phyloP scores from a whole-genome alignment of 2,888 invertebrate species.

The Tipula lateralis region DNA sequence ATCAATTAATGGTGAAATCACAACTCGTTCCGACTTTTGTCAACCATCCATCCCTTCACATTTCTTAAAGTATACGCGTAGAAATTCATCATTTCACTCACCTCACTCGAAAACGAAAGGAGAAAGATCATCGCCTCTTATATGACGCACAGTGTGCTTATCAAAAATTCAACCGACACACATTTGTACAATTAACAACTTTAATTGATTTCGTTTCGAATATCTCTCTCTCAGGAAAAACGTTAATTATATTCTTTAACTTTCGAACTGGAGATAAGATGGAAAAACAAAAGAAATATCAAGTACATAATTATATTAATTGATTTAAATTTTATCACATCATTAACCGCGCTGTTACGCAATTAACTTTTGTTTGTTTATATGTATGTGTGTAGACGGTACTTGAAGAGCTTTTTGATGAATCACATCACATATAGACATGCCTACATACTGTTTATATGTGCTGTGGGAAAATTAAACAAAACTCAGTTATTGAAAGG shows the following conservation, averaged over 20 bases:
- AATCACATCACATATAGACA: not conserved
- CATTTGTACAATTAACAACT: not conserved
- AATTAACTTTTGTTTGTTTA: not conserved
- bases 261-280: not conserved
- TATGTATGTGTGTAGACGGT: not conserved
- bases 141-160: too few species aligned
- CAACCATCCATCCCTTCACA: too few species aligned
- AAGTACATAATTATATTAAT: slow-evolving; percentile 19
- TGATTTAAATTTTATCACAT: slow-evolving; percentile 7
- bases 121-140: too few species aligned
- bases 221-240: not conserved
- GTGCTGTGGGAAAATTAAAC: slow-evolving; percentile 4
- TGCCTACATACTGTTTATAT: not conserved
- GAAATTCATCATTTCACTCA: too few species aligned
- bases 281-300: not conserved
- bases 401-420: not conserved
- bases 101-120: too few species aligned
- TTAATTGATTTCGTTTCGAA: not conserved
- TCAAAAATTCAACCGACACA: not conserved
- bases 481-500: not conserved
- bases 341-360: not conserved
- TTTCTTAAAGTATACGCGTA: too few species aligned
- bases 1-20: too few species aligned
- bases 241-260: slow-evolving; percentile 3
- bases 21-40: too few species aligned